Conservation (phyloP, 2,888 invertebrate species). For the Coelinius sp. region DNA sequence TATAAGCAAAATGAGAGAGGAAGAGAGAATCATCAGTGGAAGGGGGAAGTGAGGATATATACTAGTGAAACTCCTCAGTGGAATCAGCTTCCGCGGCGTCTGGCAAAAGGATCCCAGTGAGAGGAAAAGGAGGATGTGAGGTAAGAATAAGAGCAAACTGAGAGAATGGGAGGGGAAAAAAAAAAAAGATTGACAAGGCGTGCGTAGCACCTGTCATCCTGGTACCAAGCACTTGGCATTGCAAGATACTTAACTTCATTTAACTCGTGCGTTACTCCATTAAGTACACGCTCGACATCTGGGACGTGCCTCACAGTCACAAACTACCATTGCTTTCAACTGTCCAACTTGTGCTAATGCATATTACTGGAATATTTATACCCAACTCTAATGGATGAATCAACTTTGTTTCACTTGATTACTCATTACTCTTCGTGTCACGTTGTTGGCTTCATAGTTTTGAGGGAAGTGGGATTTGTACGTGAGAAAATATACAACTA, state of each 20-base stretch:
- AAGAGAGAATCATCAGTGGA: background rate
- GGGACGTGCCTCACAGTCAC: slow-evolving; percentile 15
- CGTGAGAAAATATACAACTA: slow-evolving; percentile 10
- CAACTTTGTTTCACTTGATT: background rate
- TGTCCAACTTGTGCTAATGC: slow-evolving; percentile 1
- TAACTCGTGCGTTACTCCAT: slow-evolving; percentile 40
- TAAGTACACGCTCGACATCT: slow-evolving; percentile 32
- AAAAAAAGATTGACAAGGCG: slow-evolving; percentile 22
- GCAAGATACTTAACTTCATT: slow-evolving; percentile 37
- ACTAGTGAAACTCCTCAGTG: slow-evolving; percentile 2
- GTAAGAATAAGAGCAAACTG: slow-evolving; percentile 13
- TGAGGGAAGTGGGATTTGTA: background rate
- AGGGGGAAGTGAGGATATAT: background rate
- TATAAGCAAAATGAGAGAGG: background rate
- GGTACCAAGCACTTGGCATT: slow-evolving; percentile 2
- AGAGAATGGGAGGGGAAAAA: slow-evolving; percentile 13
- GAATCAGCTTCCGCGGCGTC: slow-evolving; percentile 46
- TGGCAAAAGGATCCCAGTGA: slow-evolving; percentile 45
- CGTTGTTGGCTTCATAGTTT: background rate
- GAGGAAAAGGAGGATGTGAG: slow-evolving; percentile 15
- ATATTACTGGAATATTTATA: background rate
- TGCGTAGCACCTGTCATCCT: slow-evolving; percentile 35
- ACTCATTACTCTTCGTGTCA: background rate
- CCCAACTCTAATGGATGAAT: background rate
- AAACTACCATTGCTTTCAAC: background rate